These are phyloP conservation scores for Oceanodroma leucorhoa DNA, from an alignment of 2,797 vertebrate genomes.

Conservation along the genomic window DNA sequence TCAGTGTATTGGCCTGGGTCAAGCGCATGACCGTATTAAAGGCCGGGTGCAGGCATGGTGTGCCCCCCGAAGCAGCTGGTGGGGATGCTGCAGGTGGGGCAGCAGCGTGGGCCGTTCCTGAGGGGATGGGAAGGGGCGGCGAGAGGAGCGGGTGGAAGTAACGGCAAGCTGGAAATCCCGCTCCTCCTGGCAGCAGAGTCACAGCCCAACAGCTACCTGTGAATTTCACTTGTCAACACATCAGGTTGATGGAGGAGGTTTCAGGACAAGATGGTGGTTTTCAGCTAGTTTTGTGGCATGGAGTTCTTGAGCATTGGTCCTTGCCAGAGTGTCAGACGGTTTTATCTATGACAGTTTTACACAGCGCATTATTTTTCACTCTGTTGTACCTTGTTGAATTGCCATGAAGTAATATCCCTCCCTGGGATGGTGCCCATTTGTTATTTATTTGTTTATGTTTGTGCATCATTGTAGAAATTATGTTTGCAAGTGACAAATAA, in stretches of 20 bases:
- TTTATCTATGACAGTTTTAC: not conserved
- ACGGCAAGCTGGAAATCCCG: not conserved
- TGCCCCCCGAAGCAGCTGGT: rapidly evolving
- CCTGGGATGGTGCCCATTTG: not conserved
- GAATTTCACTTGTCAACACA: not conserved
- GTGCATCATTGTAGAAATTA: not conserved
- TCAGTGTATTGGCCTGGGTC: not conserved
- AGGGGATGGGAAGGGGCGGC: not conserved
- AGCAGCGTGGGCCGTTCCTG: not conserved
- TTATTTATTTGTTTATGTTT: not conserved
- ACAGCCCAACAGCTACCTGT: not conserved
- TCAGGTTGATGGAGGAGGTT: not conserved
- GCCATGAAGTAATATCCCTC: not conserved
- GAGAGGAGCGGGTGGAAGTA: rapidly evolving
- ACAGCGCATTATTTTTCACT: not conserved
- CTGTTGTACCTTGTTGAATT: not conserved
- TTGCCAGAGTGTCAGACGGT: not conserved
- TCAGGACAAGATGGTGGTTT: not conserved
- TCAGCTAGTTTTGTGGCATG: not conserved
- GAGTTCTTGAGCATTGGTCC: not conserved
- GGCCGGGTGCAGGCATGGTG: rapidly evolving
- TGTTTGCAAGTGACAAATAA: not conserved
- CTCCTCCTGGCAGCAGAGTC: not conserved
- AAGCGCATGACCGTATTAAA: rapidly evolving
- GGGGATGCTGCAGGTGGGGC: not conserved